phyloP scores from a whole-genome alignment of 2,797 vertebrate species.

The Tapirus indicus region DNA sequence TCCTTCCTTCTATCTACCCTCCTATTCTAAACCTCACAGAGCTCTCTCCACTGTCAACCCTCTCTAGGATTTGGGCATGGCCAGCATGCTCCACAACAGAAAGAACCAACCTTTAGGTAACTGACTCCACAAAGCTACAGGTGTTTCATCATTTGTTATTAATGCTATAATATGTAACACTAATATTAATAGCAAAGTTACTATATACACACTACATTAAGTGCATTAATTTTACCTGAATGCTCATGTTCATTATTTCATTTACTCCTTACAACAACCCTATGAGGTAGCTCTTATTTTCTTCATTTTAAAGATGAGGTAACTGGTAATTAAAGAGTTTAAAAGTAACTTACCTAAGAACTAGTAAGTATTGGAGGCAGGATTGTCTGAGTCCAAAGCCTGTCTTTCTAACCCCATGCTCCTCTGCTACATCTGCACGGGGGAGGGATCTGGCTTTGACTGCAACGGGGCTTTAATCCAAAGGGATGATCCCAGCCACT shows the following conservation, averaged over 20 bases:
- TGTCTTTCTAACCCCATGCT: not conserved
- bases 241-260: not conserved
- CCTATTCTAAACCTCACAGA: not conserved
- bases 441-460: not conserved
- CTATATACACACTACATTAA: not conserved
- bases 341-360: conserved; percentile 17
- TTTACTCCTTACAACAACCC: not conserved
- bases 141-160: not conserved
- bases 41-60: not conserved
- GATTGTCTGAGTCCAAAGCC: not conserved
- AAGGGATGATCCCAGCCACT: not conserved
- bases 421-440: not conserved
- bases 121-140: not conserved
- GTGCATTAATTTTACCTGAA: conserved; percentile 21
- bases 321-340: conserved; percentile 45
- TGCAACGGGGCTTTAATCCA: not conserved
- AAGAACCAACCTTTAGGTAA: not conserved
- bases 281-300: not conserved
- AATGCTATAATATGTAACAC: not conserved
- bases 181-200: not conserved
- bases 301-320: conserved; percentile 45
- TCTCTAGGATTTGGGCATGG: not conserved
- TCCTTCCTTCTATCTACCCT: not conserved
- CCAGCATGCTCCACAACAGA: not conserved
- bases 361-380: not conserved